Percentiles rank a stretch among this genome's conserved stretches.
These are phyloP conservation scores for Verasper variegatus DNA, from an alignment of 2,113 vertebrate genomes.

Conservation along the genomic window DNA sequence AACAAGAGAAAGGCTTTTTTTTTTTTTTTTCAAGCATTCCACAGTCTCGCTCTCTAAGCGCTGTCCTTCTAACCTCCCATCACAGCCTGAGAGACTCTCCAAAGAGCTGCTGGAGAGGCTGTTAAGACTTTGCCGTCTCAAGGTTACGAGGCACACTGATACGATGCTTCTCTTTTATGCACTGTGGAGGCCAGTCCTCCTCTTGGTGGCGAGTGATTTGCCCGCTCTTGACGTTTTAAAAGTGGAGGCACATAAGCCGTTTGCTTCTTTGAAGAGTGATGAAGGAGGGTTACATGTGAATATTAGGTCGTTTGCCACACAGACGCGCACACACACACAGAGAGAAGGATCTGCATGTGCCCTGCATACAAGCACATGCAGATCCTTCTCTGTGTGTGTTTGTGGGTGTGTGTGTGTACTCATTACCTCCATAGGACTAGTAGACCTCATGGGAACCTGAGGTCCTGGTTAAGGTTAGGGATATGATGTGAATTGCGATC, in stretches of 20 bases:
- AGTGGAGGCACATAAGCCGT: slow-evolving; percentile 9
- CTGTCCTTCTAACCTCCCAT: slow-evolving; percentile 49
- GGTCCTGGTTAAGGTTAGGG: no score
- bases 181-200: slow-evolving; percentile 9
- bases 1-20: slow-evolving; percentile 40
- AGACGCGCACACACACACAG: no score
- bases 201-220: slow-evolving; percentile 18
- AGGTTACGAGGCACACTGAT: slow-evolving; percentile 29
- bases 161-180: slow-evolving; percentile 39
- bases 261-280: slow-evolving; percentile 41
- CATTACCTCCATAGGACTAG: no score
- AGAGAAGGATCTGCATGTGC: no score
- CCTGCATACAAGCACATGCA: neutral
- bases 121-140: slow-evolving; percentile 4
- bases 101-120: slow-evolving; percentile 29
- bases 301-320: neutral
- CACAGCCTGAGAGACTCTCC: slow-evolving; percentile 24
- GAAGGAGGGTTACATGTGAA: slow-evolving; percentile 12
- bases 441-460: no score
- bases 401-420: neutral
- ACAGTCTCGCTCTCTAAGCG: neutral
- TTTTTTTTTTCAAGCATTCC: slow-evolving; percentile 43
- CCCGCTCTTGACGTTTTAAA: slow-evolving; percentile 5
- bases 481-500: no score
- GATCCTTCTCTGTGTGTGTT: slow-evolving; percentile 11